Evolutionary conservation across 1,140 invertebrate species (phyloP), one percentile per base, ranked within the genome.

Genomic region (Drosophila arizonae): DNA sequence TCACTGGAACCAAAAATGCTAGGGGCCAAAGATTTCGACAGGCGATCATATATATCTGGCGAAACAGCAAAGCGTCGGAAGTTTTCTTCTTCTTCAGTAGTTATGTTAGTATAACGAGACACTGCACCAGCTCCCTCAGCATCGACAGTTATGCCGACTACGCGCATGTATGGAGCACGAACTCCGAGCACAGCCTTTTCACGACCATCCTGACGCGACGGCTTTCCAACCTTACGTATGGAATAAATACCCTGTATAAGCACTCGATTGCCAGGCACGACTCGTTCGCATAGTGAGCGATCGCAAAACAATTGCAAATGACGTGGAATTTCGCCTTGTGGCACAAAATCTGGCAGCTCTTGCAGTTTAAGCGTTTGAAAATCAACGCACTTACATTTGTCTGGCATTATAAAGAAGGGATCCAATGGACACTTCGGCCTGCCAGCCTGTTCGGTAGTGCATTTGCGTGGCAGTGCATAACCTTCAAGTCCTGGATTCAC

Each of bases 241-340:
- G 97, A 99, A 92, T 97, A 99, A 81, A 99, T 97, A 21, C 99
- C 99, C 52, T 99, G 94, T 52, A 99, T 95, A 6, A 96, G 95
- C 10, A 99, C 97, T 74, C 97, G 94, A 90, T 99, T 99, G 1
- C 99, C 99, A 45, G 99, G 99, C 1, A 99, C 98, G 41, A 98
- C 96, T 90, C 95, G 94, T 91, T 99, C 99, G 91, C 98, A 99
- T 10, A 99, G 93, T 91, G 98, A 97, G 82, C 98, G 94, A 91
- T 99, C 99, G 89, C 96, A 97, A 92, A 98, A 99, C 0, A 99
- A 93, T 73, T 98, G 96, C 62, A 99, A 92, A 93, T 99, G 99
- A 6, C 99, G 94, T 0, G 99, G 99, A 94, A 99, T 97, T 94
- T 99, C 99, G 61, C 99, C 98, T 90, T 99, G 98, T 0, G 99